phyloP scores from a whole-genome alignment of 2,888 invertebrate genomes.

The Laspeyria flexula region DNA sequence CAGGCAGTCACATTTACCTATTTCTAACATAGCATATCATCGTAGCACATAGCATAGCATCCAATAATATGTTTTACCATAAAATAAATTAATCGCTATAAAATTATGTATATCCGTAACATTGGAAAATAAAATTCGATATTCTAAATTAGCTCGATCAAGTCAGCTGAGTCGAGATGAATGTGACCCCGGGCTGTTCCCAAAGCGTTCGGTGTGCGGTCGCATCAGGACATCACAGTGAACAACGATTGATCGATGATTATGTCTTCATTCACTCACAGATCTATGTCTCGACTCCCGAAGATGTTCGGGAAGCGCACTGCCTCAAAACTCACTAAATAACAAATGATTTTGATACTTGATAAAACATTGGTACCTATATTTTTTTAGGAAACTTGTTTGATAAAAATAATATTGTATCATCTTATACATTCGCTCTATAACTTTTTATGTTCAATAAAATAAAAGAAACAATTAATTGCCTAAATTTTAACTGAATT shows the following conservation, averaged over 20 bases:
- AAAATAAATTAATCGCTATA: too few species aligned
- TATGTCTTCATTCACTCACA: constrained; percentile 70
- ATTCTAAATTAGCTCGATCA: neutral
- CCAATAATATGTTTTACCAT: too few species aligned
- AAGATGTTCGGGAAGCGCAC: constrained; percentile 20
- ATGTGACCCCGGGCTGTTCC: constrained; percentile 48
- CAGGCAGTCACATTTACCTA: too few species aligned
- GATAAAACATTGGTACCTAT: neutral
- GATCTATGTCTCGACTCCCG: constrained; percentile 43
- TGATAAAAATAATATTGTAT: too few species aligned
- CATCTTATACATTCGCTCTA: too few species aligned
- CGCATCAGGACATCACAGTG: constrained; percentile 52
- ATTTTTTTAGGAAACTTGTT: too few species aligned
- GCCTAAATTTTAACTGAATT: too few species aligned
- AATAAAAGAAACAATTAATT: too few species aligned
- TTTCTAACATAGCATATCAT: too few species aligned
- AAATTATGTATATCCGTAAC: neutral
- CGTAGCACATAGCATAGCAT: too few species aligned
- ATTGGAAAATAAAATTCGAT: neutral
- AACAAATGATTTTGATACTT: constrained; percentile 33
- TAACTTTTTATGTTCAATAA: too few species aligned
- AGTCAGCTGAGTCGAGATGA: neutral
- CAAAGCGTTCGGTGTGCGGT: constrained; percentile 71
- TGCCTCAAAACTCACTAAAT: constrained; percentile 2
- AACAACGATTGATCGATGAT: constrained; percentile 78